Evolutionary conservation across 2,888 invertebrate genomes (phyloP).

Genomic region (Pseudanteris insignis): DNA sequence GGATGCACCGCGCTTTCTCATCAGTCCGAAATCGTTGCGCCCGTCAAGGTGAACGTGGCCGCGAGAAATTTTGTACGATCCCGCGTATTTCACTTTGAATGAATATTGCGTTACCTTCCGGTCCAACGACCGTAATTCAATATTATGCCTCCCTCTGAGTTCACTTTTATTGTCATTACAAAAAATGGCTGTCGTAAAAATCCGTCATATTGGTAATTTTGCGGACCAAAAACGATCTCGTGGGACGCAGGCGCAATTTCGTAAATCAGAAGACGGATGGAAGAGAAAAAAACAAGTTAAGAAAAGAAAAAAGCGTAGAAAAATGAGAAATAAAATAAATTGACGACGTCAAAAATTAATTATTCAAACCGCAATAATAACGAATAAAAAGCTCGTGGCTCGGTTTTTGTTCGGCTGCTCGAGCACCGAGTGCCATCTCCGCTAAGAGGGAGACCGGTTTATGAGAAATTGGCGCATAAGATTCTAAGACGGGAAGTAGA

Average conservation of each 20-base stretch:
- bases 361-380: constrained; percentile 42
- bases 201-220: constrained; percentile 40
- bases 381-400: constrained; percentile 33
- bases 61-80: not conserved
- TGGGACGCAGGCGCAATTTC: constrained; percentile 40
- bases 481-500: constrained; percentile 42
- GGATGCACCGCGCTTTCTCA: constrained; percentile 6
- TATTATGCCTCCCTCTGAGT: no score
- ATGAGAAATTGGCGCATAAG: constrained; percentile 46
- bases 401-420: constrained; percentile 27
- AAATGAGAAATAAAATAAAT: constrained; percentile 5
- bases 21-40: constrained; percentile 12
- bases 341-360: constrained; percentile 39
- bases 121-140: no score
- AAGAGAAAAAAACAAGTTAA: not conserved
- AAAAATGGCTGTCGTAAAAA: constrained; percentile 36
- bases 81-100: not conserved
- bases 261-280: constrained; percentile 20
- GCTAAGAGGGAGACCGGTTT: constrained; percentile 38
- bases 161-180: constrained; percentile 21
- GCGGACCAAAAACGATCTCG: constrained; percentile 28
- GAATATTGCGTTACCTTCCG: not conserved
- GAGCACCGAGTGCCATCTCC: constrained; percentile 32
- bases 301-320: constrained; percentile 6
- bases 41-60: constrained; percentile 12